phyloP scores from a whole-genome alignment of 1,140 invertebrate species.

The Maniola jurtina region DNA sequence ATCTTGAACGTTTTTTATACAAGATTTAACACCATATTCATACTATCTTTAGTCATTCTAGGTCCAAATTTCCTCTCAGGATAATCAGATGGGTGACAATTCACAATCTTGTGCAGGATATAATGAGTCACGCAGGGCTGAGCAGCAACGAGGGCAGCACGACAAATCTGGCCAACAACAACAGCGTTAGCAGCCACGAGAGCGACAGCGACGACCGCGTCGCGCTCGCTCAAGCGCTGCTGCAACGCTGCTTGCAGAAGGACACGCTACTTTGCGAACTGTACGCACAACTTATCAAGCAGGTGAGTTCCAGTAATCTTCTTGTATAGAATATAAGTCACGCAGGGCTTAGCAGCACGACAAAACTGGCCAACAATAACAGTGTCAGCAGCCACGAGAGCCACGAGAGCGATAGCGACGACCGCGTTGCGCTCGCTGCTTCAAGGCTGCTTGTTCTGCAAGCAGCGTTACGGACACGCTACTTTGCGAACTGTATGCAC shows the following conservation, averaged over 20 bases:
- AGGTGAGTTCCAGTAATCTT: slow-evolving; percentile 46
- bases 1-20: too few relatives aligned
- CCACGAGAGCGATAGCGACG: slow-evolving; percentile 90
- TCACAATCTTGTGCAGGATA: slow-evolving; percentile 65
- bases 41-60: too few relatives aligned
- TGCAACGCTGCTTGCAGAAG: slow-evolving; percentile 94
- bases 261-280: slow-evolving; percentile 93
- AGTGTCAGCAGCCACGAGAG: slow-evolving; percentile 72
- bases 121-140: slow-evolving; percentile 73
- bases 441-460: slow-evolving; percentile 94
- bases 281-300: slow-evolving; percentile 93
- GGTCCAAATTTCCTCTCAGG: too few relatives aligned
- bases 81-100: slow-evolving; percentile 2
- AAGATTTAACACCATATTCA: too few relatives aligned
- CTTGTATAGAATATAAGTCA: slow-evolving; percentile 76
- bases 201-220: slow-evolving; percentile 91
- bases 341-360: slow-evolving; percentile 58
- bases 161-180: slow-evolving; percentile 64
- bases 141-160: slow-evolving; percentile 72
- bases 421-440: slow-evolving; percentile 92
- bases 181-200: slow-evolving; percentile 72
- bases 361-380: slow-evolving; percentile 67
- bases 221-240: slow-evolving; percentile 90
- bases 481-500: slow-evolving; percentile 94
- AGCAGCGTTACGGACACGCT: slow-evolving; percentile 91